These are phyloP conservation scores for Copidosoma aretas DNA, from an alignment of 2,888 invertebrate species.

Conservation along the genomic window DNA sequence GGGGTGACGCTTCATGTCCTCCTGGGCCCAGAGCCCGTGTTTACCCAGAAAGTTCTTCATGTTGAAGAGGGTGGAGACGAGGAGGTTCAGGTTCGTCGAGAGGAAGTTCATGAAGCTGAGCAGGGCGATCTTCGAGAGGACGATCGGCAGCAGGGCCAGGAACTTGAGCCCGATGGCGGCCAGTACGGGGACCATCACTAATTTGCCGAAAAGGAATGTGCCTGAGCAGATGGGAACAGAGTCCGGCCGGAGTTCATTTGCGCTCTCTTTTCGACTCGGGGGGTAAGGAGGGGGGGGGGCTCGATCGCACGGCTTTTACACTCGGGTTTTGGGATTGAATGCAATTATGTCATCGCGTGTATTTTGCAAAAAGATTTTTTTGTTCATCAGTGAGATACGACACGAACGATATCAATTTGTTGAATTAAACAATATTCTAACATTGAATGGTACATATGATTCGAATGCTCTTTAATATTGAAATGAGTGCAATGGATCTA, in stretches of 20 bases:
- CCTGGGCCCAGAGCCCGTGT: constrained; percentile 32
- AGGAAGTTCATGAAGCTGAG: constrained; percentile 54
- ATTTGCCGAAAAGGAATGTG: constrained; percentile 46
- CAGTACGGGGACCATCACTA: constrained; percentile 52
- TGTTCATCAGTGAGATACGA: no score
- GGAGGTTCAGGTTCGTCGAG: constrained; percentile 53
- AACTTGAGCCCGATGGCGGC: constrained; percentile 55
- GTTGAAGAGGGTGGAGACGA: constrained; percentile 50
- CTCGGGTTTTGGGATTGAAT: background rate
- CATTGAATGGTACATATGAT: no score
- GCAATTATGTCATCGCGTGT: background rate
- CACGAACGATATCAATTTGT: no score
- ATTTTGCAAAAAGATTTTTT: no score
- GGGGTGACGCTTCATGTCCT: constrained; percentile 23
- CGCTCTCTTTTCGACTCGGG: background rate
- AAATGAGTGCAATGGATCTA: no score
- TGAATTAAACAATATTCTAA: no score
- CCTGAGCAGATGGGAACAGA: constrained; percentile 43
- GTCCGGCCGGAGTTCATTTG: background rate
- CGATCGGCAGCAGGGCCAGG: constrained; percentile 51
- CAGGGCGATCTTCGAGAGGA: constrained; percentile 53
- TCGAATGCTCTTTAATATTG: no score
- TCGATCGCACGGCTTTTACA: background rate
- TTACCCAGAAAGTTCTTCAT: constrained; percentile 46
- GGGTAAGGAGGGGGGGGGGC: background rate